Evolutionary conservation across 1,140 invertebrate genomes (phyloP).

Genomic region (Orchestia grillus): DNA sequence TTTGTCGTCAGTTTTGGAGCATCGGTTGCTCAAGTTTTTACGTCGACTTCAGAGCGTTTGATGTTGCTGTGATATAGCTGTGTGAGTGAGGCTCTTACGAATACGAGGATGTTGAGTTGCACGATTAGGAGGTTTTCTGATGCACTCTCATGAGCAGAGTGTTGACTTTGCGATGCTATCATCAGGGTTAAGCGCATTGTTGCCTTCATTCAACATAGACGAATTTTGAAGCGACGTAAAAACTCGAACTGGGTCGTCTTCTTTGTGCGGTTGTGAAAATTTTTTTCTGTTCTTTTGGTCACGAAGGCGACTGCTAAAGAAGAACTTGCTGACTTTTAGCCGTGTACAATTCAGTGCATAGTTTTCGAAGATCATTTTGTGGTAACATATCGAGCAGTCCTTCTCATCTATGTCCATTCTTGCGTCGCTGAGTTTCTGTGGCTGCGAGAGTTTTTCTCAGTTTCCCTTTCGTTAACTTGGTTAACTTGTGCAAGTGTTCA

Average conservation of each 20-base stretch:
- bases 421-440: not conserved
- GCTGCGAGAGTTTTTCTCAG: not conserved
- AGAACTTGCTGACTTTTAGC: not conserved
- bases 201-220: not conserved
- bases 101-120: not conserved
- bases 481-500: not conserved
- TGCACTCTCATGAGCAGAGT: not conserved
- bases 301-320: not conserved
- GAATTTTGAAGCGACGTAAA: not conserved
- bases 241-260: not conserved
- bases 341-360: not conserved
- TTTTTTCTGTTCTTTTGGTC: not conserved
- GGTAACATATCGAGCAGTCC: not conserved
- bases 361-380: no score
- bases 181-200: not conserved
- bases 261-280: not conserved
- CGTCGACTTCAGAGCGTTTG: not conserved
- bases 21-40: not conserved
- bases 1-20: not conserved
- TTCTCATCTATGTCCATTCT: not conserved
- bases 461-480: not conserved
- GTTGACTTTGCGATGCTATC: not conserved
- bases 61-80: not conserved
- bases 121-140: not conserved
- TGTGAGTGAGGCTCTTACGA: not conserved